Evolutionary conservation across 2,797 vertebrate species (phyloP).

Genomic region (Cuculus canorus): DNA sequence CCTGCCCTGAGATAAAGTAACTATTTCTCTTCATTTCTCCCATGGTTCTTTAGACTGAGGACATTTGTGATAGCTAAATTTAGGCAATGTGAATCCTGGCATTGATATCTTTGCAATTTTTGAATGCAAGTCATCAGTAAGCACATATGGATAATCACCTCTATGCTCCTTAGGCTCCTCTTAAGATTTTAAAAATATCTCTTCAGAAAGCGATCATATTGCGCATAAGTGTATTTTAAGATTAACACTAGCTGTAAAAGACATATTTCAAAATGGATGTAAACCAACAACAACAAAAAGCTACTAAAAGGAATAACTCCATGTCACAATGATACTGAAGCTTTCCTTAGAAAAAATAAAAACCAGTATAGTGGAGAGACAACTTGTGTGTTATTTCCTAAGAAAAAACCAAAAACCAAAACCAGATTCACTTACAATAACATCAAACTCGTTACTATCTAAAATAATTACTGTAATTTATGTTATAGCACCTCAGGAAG

Average conservation of each 20-base stretch:
- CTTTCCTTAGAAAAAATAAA: background rate
- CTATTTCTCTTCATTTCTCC: background rate
- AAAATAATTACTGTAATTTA: background rate
- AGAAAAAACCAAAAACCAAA: background rate
- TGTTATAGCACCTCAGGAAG: background rate
- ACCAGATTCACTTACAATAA: background rate
- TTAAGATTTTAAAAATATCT: conserved; percentile 51
- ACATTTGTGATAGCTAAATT: background rate
- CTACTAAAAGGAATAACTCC: background rate
- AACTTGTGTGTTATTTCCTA: background rate
- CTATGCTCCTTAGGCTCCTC: conserved; percentile 17
- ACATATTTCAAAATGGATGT: conserved; percentile 21
- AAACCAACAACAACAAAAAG: background rate
- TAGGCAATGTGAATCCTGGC: background rate
- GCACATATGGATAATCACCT: conserved; percentile 58
- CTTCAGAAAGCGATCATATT: conserved; percentile 22
- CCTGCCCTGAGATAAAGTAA: background rate
- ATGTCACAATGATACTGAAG: background rate
- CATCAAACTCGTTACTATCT: background rate
- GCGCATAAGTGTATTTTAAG: conserved; percentile 32
- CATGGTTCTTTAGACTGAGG: background rate
- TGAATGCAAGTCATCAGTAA: conserved; percentile 37
- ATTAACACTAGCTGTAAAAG: conserved; percentile 32
- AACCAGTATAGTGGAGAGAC: background rate
- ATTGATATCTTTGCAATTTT: background rate